A percentile compares a stretch with the other conserved stretches of the same genome.
phyloP scores from a whole-genome alignment of 2,797 vertebrate genomes.

The Xiphophorus birchmanni region DNA sequence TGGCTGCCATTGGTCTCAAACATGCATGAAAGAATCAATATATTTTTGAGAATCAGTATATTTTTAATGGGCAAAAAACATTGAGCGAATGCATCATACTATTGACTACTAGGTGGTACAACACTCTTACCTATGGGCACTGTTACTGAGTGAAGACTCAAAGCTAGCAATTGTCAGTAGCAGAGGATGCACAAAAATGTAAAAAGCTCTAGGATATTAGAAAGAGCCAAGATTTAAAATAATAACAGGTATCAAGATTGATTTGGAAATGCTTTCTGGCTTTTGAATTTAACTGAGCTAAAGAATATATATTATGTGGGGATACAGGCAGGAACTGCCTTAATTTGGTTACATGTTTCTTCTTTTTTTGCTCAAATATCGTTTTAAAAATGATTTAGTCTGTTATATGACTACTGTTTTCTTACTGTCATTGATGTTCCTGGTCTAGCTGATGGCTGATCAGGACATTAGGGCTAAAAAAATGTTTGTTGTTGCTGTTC shows the following conservation, averaged over 20 bases:
- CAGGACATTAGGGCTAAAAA: background rate
- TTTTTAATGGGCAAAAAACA: no score
- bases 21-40: no score
- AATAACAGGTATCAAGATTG: background rate
- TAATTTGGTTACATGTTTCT: background rate
- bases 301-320: background rate
- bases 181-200: background rate
- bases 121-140: background rate
- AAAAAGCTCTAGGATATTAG: background rate
- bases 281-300: background rate
- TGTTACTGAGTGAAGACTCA: background rate
- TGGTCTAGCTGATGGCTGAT: background rate
- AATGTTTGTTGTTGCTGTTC: background rate
- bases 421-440: background rate
- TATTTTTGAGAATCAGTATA: no score
- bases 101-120: background rate
- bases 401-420: background rate
- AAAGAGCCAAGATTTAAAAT: background rate
- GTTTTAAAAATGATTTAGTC: background rate
- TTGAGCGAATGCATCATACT: background rate
- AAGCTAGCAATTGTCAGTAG: background rate
- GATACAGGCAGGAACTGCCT: background rate
- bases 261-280: background rate
- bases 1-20: no score
- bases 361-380: background rate